Conservation (phyloP, 2,888 invertebrate genomes). For the Cheilosia soror region DNA sequence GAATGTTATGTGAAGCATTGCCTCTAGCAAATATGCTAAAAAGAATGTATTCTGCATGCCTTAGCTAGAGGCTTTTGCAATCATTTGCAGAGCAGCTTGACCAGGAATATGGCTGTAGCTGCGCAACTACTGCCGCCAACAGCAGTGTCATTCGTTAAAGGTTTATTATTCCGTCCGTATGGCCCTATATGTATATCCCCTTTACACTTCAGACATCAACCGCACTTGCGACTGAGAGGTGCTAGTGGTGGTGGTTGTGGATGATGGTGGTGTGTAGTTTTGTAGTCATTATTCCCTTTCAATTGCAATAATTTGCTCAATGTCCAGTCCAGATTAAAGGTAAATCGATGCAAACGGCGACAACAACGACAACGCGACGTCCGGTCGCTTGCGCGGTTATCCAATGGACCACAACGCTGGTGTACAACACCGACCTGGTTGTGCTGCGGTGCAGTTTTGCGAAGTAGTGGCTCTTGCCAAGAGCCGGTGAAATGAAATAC, state of each 20-base stretch:
- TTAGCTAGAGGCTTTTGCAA: conserved; percentile 35
- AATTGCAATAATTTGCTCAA: conserved; percentile 75
- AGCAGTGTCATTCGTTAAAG: conserved; percentile 68
- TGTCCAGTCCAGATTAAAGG: conserved; percentile 75
- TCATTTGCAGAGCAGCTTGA: conserved; percentile 13
- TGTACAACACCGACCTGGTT: conserved; percentile 8
- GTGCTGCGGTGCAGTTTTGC: conserved; percentile 1
- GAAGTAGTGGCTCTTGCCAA: background rate
- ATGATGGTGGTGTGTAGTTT: conserved; percentile 58
- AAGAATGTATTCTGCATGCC: conserved; percentile 70
- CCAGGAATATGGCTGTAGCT: conserved; percentile 17
- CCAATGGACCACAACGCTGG: conserved; percentile 51
- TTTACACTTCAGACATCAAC: conserved; percentile 56
- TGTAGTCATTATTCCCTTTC: conserved; percentile 74
- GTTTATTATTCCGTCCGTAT: conserved; percentile 63
- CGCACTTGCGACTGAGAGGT: conserved; percentile 25
- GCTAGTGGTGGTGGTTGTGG: conserved; percentile 5
- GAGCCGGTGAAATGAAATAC: conserved; percentile 68
- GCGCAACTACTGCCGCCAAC: conserved; percentile 21
- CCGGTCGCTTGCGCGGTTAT: conserved; percentile 40
- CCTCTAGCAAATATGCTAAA: conserved; percentile 64
- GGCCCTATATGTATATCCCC: conserved; percentile 41
- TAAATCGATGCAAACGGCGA: conserved; percentile 75
- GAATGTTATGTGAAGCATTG: conserved; percentile 67
- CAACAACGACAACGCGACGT: conserved; percentile 63